phyloP scores from a whole-genome alignment of 1,140 invertebrate genomes.

The Trissolcus basalis region DNA sequence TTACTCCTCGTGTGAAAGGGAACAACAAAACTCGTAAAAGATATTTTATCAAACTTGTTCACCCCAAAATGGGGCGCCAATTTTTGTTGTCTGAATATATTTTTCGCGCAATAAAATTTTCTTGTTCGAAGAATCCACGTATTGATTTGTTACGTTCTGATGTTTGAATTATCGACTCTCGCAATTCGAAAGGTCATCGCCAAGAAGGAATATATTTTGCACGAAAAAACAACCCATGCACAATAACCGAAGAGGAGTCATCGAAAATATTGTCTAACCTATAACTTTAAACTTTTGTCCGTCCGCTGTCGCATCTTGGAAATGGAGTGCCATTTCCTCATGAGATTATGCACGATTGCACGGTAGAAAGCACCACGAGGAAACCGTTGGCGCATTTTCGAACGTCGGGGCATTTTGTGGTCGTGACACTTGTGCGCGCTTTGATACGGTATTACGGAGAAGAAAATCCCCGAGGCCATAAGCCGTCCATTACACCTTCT shows the following conservation, averaged over 20 bases:
- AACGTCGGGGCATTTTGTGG: slow-evolving; percentile 47
- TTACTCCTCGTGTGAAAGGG: too few relatives aligned
- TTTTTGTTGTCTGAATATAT: too few relatives aligned
- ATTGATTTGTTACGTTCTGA: background rate
- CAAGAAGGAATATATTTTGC: background rate
- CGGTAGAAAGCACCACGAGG: slow-evolving; percentile 52
- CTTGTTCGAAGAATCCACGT: too few relatives aligned
- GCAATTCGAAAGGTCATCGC: slow-evolving; percentile 38
- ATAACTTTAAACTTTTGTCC: slow-evolving; percentile 27
- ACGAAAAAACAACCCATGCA: too few relatives aligned
- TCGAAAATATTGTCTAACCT: slow-evolving; percentile 16
- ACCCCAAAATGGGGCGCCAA: too few relatives aligned
- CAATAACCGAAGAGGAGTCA: too few relatives aligned
- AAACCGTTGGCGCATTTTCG: slow-evolving; percentile 48
- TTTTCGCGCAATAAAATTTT: too few relatives aligned
- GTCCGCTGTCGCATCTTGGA: slow-evolving; percentile 35
- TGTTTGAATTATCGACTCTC: slow-evolving; percentile 11
- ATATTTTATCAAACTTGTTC: too few relatives aligned
- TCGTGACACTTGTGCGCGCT: slow-evolving; percentile 58
- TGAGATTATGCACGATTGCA: slow-evolving; percentile 49
- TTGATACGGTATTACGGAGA: slow-evolving; percentile 52
- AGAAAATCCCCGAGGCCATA: slow-evolving; percentile 56
- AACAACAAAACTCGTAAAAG: too few relatives aligned
- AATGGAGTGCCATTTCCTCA: slow-evolving; percentile 47
- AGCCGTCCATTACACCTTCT: slow-evolving; percentile 58